A percentile compares a stretch with the other conserved stretches of the same genome.
These are phyloP conservation scores for Lasioglossum baleicum DNA, from an alignment of 1,140 invertebrate genomes.

Conservation along the genomic window DNA sequence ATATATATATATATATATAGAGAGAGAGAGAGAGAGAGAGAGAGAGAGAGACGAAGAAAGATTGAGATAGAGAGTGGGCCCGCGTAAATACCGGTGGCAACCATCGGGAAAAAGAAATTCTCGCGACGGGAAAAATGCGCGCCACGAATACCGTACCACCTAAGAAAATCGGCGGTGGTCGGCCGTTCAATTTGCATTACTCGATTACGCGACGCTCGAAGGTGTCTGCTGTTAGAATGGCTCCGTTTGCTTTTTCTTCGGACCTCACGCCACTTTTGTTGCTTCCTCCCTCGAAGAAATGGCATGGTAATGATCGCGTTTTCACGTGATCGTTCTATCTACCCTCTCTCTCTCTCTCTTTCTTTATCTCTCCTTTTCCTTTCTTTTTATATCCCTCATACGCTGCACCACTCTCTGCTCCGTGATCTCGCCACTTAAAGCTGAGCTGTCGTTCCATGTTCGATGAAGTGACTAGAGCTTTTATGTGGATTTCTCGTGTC, in stretches of 20 bases:
- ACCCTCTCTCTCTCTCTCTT: background rate
- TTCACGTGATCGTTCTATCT: background rate
- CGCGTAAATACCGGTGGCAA: background rate
- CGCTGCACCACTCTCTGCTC: background rate
- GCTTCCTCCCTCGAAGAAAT: conserved; percentile 12
- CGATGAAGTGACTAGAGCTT: background rate
- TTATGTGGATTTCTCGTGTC: background rate
- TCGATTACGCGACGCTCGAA: conserved; percentile 49
- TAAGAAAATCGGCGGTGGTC: conserved; percentile 48
- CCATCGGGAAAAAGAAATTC: background rate
- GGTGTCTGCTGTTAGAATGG: conserved; percentile 38
- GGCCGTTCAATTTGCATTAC: conserved; percentile 52
- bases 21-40: no score
- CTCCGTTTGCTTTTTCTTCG: conserved; percentile 40
- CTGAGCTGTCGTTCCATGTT: background rate
- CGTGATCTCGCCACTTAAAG: conserved; percentile 13
- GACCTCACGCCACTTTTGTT: conserved; percentile 14
- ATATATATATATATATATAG: no score
- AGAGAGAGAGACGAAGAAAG: no score
- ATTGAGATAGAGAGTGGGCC: no score
- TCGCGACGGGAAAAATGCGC: background rate
- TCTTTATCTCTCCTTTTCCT: no score
- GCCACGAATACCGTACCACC: background rate
- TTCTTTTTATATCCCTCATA: background rate
- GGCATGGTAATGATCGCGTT: conserved; percentile 48